These are phyloP conservation scores for Pseudachorutes palmiensis DNA, from an alignment of 1,140 invertebrate genomes.

Conservation along the genomic window DNA sequence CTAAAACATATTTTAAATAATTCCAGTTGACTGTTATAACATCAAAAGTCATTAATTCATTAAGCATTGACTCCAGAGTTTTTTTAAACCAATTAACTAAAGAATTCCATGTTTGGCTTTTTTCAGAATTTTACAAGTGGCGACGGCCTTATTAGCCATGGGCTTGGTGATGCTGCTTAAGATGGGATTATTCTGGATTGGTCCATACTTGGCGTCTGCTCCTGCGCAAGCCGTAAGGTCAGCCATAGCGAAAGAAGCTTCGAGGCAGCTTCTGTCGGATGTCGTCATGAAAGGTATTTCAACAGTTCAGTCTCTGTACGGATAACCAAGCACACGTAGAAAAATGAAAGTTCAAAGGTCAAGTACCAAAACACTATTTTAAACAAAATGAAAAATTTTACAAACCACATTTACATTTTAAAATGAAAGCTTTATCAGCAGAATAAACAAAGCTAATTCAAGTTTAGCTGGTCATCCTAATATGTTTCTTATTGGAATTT, in stretches of 20 bases:
- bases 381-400: too few species aligned
- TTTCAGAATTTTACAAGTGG: neutral
- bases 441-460: too few species aligned
- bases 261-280: neutral
- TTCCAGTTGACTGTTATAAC: too few species aligned
- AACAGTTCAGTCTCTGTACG: neutral
- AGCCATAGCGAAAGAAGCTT: neutral
- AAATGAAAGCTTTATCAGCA: too few species aligned
- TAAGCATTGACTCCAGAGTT: neutral
- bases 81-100: neutral
- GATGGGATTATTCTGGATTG: neutral
- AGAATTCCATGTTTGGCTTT: neutral
- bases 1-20: too few species aligned
- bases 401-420: too few species aligned
- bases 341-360: neutral
- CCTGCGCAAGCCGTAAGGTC: neutral
- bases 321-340: neutral
- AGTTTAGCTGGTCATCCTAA: too few species aligned
- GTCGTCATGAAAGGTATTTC: neutral
- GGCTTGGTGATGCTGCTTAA: neutral
- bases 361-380: neutral
- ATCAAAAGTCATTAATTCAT: too few species aligned
- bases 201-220: neutral
- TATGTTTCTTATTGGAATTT: too few species aligned
- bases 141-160: neutral